Conservation (phyloP, 2,888 invertebrate genomes). For the Drosophila helvetica region DNA sequence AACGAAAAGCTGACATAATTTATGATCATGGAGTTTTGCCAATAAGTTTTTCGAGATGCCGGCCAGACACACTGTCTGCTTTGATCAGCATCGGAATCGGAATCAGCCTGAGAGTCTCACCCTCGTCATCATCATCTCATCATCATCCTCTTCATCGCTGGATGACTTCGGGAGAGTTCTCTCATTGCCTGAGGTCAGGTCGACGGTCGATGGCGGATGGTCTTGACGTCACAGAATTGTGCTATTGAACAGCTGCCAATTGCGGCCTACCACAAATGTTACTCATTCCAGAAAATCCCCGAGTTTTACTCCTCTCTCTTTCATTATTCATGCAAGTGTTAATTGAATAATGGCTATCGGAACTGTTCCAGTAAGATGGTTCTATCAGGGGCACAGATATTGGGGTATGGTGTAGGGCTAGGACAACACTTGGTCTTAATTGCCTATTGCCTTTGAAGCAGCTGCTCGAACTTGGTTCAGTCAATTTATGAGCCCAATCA, state of each 20-base stretch:
- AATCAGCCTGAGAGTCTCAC: conserved; percentile 5
- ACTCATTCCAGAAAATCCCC: conserved; percentile 54
- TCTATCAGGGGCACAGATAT: too few species aligned
- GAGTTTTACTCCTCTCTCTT: not conserved
- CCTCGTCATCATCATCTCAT: conserved; percentile 41
- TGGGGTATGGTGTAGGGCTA: not conserved
- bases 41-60: conserved; percentile 78
- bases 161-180: conserved; percentile 38
- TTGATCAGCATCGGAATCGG: conserved; percentile 17
- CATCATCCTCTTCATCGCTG: conserved; percentile 10
- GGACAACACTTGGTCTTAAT: conserved; percentile 43
- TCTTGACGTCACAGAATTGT: conserved; percentile 58
- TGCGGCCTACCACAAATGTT: conserved; percentile 51
- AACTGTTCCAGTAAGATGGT: conserved; percentile 19
- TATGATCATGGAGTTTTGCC: conserved; percentile 83
- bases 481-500: conserved; percentile 34
- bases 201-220: conserved; percentile 12
- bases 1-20: conserved; percentile 77
- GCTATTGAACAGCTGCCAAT: conserved; percentile 78
- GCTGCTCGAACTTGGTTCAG: conserved; percentile 3
- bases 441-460: conserved; percentile 34
- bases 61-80: conserved; percentile 66
- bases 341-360: conserved; percentile 58
- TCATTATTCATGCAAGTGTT: conserved; percentile 50
- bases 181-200: conserved; percentile 70